A percentile compares a stretch with the other conserved stretches of the same genome.
phyloP scores from a whole-genome alignment of 1,140 invertebrate genomes.

The Drosophila neocordata region DNA sequence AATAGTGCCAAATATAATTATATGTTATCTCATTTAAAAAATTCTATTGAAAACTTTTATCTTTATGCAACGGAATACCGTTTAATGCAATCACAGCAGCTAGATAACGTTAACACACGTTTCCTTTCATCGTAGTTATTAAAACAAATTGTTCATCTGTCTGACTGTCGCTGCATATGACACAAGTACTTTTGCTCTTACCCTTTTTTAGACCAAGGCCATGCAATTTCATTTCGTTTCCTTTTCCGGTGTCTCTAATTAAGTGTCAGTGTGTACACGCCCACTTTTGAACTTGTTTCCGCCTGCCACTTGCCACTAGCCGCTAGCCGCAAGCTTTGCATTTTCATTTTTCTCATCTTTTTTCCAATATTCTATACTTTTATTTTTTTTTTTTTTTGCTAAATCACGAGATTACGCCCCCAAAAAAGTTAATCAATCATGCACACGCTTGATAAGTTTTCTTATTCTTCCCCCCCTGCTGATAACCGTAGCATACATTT shows the following conservation, averaged over 20 bases:
- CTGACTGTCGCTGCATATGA: constrained; percentile 1
- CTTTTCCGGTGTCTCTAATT: constrained; percentile 72
- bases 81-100: no score
- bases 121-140: not conserved
- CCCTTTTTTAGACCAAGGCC: constrained; percentile 25
- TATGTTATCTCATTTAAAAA: no score
- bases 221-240: constrained; percentile 70
- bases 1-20: no score
- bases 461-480: constrained; percentile 4
- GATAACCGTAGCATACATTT: constrained; percentile 53
- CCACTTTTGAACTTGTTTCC: constrained; percentile 15
- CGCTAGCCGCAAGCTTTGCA: constrained; percentile 41
- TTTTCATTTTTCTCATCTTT: constrained; percentile 18
- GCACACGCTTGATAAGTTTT: constrained; percentile 54
- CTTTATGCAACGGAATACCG: not conserved
- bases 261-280: constrained; percentile 58
- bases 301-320: constrained; percentile 39
- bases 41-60: not conserved
- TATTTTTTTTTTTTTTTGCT: constrained; percentile 34
- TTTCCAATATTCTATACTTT: not conserved
- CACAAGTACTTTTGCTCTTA: not conserved
- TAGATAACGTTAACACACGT: not conserved
- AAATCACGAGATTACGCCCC: constrained; percentile 67
- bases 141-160: constrained; percentile 26
- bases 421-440: constrained; percentile 75